phyloP scores from a whole-genome alignment of 2,888 invertebrate species.

The Pediacus dermestoides region DNA sequence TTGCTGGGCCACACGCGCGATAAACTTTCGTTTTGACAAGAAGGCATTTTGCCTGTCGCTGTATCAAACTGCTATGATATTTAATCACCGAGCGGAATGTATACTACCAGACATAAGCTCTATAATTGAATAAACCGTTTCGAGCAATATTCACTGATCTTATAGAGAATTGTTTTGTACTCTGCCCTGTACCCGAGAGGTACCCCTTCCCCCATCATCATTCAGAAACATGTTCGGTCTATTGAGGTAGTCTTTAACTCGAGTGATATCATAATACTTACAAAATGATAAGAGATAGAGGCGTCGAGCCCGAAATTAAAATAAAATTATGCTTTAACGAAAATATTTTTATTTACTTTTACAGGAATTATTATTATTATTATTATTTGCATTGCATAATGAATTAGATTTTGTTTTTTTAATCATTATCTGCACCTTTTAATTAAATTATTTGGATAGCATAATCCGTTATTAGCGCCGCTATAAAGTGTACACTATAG shows the following conservation, averaged over 20 bases:
- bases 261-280: slow-evolving; percentile 9
- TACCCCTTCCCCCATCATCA: slow-evolving; percentile 28
- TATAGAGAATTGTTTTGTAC: slow-evolving; percentile 42
- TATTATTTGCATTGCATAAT: no score
- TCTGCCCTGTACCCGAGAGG: slow-evolving; percentile 35
- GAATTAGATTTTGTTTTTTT: no score
- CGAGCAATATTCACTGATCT: slow-evolving; percentile 30
- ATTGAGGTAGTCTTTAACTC: slow-evolving; percentile 38
- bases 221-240: slow-evolving; percentile 20
- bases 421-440: no score
- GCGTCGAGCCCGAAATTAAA: no score
- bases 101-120: slow-evolving; percentile 17
- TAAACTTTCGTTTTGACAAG: slow-evolving; percentile 62
- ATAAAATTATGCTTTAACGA: no score
- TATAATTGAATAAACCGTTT: slow-evolving; percentile 31
- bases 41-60: slow-evolving; percentile 56
- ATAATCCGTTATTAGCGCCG: no score
- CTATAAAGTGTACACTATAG: no score
- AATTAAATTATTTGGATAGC: no score
- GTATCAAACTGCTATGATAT: not conserved
- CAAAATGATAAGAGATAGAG: slow-evolving; percentile 16
- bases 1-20: slow-evolving; percentile 56
- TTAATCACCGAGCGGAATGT: slow-evolving; percentile 2
- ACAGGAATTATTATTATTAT: no score
- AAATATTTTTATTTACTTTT: no score